These are phyloP conservation scores for Turritopsis rubra DNA, from an alignment of 30 jellyfish, hydroid and myxozoan species.

Conservation along the genomic window DNA sequence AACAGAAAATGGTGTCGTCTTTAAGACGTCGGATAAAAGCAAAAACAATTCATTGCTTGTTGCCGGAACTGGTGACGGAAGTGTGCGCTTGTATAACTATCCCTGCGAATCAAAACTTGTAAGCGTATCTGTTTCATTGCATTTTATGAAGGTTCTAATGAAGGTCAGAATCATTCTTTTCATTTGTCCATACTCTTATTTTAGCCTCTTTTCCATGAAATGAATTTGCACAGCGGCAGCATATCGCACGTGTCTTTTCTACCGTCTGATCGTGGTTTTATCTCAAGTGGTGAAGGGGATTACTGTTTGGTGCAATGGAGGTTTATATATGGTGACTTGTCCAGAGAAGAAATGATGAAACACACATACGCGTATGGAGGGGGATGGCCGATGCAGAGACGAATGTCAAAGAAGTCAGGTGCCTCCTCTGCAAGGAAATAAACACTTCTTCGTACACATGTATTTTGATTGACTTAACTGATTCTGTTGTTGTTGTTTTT, in stretches of 20 bases:
- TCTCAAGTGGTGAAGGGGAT: constrained; percentile 27
- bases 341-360: not conserved
- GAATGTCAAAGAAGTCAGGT: not conserved
- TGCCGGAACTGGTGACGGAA: constrained; percentile 81
- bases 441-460: not conserved
- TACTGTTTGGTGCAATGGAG: constrained; percentile 37
- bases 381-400: not conserved
- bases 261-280: not conserved
- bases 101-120: constrained; percentile 54
- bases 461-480: too few species aligned
- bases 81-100: constrained; percentile 44
- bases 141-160: not conserved
- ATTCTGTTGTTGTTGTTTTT: not conserved
- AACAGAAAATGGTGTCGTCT: constrained; percentile 39
- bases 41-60: constrained; percentile 43
- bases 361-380: not conserved
- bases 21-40: constrained; percentile 38
- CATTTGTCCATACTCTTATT: not conserved
- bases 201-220: constrained; percentile 35
- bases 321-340: not conserved
- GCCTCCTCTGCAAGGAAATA: not conserved
- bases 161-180: not conserved
- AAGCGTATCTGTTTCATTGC: constrained; percentile 4
- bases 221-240: constrained; percentile 18
- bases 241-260: constrained; percentile 12